A percentile compares a stretch with the other conserved stretches of the same genome.
Evolutionary conservation across 1,140 invertebrate genomes (phyloP).

Genomic region (Parapsyche elsis): DNA sequence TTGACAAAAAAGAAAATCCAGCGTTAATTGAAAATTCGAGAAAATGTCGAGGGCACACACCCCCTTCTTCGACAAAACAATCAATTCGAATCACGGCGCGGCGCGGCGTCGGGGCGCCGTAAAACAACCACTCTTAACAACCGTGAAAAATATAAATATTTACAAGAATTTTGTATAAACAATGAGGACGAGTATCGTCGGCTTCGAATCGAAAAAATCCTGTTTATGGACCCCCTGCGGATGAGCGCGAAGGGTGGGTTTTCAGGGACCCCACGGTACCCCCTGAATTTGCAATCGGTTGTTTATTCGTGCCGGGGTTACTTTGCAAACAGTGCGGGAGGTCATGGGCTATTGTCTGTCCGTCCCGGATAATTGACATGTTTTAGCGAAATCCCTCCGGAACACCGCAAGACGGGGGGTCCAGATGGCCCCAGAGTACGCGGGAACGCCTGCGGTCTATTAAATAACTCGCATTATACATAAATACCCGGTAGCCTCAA

Average conservation of each 20-base stretch:
- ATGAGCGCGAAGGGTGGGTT: neutral
- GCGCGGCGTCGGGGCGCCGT: too few relatives aligned
- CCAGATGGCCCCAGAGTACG: constrained; percentile 27
- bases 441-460: constrained; percentile 36
- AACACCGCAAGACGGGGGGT: constrained; percentile 38
- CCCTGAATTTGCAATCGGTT: neutral
- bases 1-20: constrained; percentile 5
- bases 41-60: too few relatives aligned
- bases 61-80: too few relatives aligned
- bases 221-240: constrained; percentile 25
- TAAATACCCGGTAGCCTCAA: neutral
- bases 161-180: too few relatives aligned
- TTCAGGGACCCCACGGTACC: neutral
- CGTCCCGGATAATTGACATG: constrained; percentile 42
- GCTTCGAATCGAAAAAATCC: neutral
- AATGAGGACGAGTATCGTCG: too few relatives aligned
- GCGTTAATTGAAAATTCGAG: neutral
- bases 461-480: constrained; percentile 15
- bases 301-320: constrained; percentile 38
- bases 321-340: constrained; percentile 43
- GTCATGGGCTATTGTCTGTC: constrained; percentile 44
- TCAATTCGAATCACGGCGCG: too few relatives aligned
- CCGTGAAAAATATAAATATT: constrained; percentile 9
- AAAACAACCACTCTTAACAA: neutral
- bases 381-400: constrained; percentile 40